Base-by-base conservation (phyloP, 1,140 invertebrate species). In the Microplitis demolitor region DNA sequence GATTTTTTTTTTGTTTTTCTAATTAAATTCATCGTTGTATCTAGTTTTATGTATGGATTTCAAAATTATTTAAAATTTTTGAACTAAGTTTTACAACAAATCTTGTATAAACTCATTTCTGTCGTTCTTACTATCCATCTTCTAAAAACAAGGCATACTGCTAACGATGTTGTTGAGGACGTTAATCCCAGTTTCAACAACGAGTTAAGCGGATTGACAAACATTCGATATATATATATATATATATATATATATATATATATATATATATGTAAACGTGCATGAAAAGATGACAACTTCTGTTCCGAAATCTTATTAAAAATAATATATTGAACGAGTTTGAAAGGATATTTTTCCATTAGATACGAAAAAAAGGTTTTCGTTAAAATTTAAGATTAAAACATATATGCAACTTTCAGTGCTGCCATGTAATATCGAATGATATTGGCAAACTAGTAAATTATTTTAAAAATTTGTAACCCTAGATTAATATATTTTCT, bases 131-230 rank as follows among this genome's bases (percentile, higher is more conserved):
- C n/a, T 60, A 50, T 50, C 69, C n/a, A 14, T 54, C 69, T 53
- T 37, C 37, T 53, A 0, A 54, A 24, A 53, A 51, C 24, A 34
- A 33, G 14, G n/a, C 50, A 64, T 13, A 11, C 37, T 50, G 45
- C 34, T 63, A 71, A 71, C 33, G 62, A 71, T 39, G 69, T 71
- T 62, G 39, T 50, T 51, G 61, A 51, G 5, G 24, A 62, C 34
- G 69, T 64, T 71, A 71, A 71, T 71, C 69, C 69, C 34, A 66
- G 62, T 64, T 71, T 51, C 62, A 71, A 71, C 69, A 39, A 34
- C 2, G 34, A 51, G 24, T 62, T 71, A 71, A 71, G 64, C 69
- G 62, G 61, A 71, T 71, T 50, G 33, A 56, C 45, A 54, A 71
- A 71, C 51, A 71, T 71, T 58, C 11, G 6, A 11, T 51, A 50